Conservation (phyloP, 2,113 vertebrate genomes). For the Atlantisia rogersi region DNA sequence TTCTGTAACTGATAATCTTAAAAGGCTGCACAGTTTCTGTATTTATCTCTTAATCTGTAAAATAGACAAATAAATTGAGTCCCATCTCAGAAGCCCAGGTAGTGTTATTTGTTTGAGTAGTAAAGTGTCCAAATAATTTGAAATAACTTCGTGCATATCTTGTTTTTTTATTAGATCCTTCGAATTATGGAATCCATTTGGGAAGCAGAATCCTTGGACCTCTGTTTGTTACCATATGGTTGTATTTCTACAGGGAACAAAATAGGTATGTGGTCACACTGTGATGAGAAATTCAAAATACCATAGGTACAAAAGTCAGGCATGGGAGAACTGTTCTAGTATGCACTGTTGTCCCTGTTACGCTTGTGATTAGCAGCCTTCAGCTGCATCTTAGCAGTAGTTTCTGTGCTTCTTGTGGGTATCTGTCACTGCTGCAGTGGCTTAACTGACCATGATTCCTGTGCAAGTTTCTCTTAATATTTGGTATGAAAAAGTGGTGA, state of each 20-base stretch:
- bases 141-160: not conserved
- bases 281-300: not conserved
- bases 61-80: not conserved
- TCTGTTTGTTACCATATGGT: slow-evolving; percentile 92
- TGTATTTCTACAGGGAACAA: slow-evolving; percentile 98
- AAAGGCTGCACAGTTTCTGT: not conserved
- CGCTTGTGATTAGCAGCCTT: not conserved
- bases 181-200: slow-evolving; percentile 98
- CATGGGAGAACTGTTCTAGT: not conserved
- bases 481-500: not conserved
- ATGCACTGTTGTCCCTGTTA: not conserved
- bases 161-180: slow-evolving; percentile 84
- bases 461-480: not conserved
- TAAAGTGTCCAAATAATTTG: not conserved
- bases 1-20: not conserved
- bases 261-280: slow-evolving; percentile 82
- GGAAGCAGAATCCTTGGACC: slow-evolving; percentile 94
- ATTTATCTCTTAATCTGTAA: not conserved
- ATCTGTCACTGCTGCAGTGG: not conserved
- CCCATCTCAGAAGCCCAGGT: not conserved
- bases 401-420: not conserved
- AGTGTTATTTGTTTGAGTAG: not conserved
- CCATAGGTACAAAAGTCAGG: not conserved
- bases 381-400: not conserved
- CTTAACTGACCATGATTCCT: not conserved